Percentiles rank a stretch among this genome's conserved stretches.
Evolutionary conservation across 2,888 invertebrate species (phyloP).

Genomic region (Heteromyza rotundicornis): DNA sequence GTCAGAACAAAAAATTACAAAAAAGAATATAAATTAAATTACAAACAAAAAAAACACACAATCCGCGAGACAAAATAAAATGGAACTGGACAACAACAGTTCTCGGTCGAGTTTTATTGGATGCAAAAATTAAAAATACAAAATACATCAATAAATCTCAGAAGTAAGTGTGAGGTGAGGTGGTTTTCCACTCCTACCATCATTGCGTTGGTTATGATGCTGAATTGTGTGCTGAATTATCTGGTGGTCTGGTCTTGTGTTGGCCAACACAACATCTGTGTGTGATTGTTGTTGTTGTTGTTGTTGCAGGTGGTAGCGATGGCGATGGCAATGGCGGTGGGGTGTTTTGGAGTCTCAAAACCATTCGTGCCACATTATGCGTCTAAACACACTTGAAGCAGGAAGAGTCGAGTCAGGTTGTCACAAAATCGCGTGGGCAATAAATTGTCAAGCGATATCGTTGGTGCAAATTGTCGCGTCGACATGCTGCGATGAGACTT

Average conservation of each 20-base stretch:
- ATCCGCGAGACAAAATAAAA: slow-evolving; percentile 7
- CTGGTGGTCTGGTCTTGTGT: no score
- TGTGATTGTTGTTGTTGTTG: slow-evolving; percentile 11
- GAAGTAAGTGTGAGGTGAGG: slow-evolving; percentile 30
- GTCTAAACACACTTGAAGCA: slow-evolving; percentile 4
- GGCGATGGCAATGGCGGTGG: no score
- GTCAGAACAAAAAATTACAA: no score
- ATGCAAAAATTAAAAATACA: slow-evolving; percentile 33
- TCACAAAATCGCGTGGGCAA: slow-evolving; percentile 31
- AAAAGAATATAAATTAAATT: no score
- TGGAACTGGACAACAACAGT: slow-evolving; percentile 8
- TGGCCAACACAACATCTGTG: background rate
- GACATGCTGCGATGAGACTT: slow-evolving; percentile 20
- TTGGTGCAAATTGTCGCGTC: slow-evolving; percentile 33
- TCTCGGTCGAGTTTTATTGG: slow-evolving; percentile 34
- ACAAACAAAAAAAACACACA: no score
- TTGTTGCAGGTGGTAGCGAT: slow-evolving; percentile 4
- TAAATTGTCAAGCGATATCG: slow-evolving; percentile 38
- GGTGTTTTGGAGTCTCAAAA: no score
- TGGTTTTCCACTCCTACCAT: no score
- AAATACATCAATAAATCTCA: slow-evolving; percentile 31
- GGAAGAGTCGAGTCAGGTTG: background rate
- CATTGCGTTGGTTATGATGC: no score
- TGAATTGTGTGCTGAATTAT: no score
- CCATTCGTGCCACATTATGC: no score